Evolutionary conservation across 2,113 vertebrate genomes (phyloP), one percentile per base, ranked within the genome.

Genomic region (Aleadryas rufinucha): DNA sequence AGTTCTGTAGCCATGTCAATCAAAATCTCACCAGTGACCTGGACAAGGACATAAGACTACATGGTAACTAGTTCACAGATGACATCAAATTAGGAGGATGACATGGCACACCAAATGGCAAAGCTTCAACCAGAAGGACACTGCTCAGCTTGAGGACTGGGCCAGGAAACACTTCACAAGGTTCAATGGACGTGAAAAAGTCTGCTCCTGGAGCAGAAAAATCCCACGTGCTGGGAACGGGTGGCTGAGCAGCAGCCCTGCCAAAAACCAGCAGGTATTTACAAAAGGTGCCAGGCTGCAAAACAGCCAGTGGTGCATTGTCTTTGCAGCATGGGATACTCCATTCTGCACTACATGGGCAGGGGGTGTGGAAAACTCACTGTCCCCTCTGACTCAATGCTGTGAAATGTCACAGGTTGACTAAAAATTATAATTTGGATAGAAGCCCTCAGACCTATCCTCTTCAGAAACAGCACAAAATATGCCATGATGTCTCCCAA

Each of bases 321-420:
- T 79, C 35, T n/a, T 5, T 39, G 45, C 33, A 69, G 52, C 27
- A 12, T 2, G 41, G 57, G 20, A 71, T n/a, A 50, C 17, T 49
- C 39, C 54, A 7, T 16, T n/a, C 52, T 59, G 42, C 6, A 2
- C 39, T 31, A 17, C 21, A 4, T 1, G 6, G 42, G 41, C 30
- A 44, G n/a, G 17, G 39, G 11, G 11, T 30, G 47, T 20, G 61
- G 15, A 57, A 87, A 85, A 52, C n/a, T 33, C 41, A 13, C 64
- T 24, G 9, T 12, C 2, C 4, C 18, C 44, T 1, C 1, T 1
- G 2, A 80, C 31, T 47, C 45, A 31, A 3, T 13, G 24, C 41
- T 44, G 9, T 20, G 35, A 84, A 78, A 77, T 4, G 14, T 42
- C 74, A 75, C 23, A 41, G 31, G 39, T 5, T 75, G 39, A 78